Percentiles rank a stretch among this genome's conserved stretches.
These are phyloP conservation scores for Drosophila pseudoananassae DNA, from an alignment of 1,140 invertebrate genomes.

Conservation along the genomic window DNA sequence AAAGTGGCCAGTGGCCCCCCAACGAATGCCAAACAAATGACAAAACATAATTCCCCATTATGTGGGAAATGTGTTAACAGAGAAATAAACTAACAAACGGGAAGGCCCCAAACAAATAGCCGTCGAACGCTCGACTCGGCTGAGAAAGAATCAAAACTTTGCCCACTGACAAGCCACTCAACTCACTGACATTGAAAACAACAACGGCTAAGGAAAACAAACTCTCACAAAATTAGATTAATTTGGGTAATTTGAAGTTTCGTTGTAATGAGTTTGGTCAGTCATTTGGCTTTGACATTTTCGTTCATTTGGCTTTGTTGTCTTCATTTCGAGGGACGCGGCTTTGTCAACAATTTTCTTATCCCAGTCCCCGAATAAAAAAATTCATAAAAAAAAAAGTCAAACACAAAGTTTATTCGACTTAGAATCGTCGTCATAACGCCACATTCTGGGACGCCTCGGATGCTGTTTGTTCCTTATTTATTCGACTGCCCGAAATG, in stretches of 20 bases:
- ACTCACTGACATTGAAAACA: constrained; percentile 72
- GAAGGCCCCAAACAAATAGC: constrained; percentile 40
- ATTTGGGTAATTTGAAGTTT: constrained; percentile 79
- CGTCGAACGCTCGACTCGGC: constrained; percentile 42
- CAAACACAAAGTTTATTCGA: constrained; percentile 45
- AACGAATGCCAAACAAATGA: constrained; percentile 46
- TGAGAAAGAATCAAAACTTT: constrained; percentile 47
- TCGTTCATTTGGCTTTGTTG: constrained; percentile 55
- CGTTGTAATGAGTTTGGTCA: constrained; percentile 80
- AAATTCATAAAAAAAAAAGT: background rate
- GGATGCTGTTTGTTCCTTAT: constrained; percentile 59
- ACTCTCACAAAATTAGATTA: constrained; percentile 77
- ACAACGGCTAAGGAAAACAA: constrained; percentile 18
- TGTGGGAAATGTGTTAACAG: constrained; percentile 72
- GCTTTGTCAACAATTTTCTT: constrained; percentile 35
- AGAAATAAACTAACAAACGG: constrained; percentile 20
- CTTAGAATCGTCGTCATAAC: constrained; percentile 40
- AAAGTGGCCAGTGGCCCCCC: background rate
- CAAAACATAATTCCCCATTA: constrained; percentile 67
- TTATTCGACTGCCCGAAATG: constrained; percentile 67
- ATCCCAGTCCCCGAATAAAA: constrained; percentile 4
- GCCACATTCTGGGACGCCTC: constrained; percentile 25
- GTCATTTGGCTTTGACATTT: constrained; percentile 76
- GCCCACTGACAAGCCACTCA: constrained; percentile 52
- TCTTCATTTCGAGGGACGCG: constrained; percentile 62